Evolutionary conservation across 1,140 invertebrate species (phyloP).

Genomic region (Linepithema humile): DNA sequence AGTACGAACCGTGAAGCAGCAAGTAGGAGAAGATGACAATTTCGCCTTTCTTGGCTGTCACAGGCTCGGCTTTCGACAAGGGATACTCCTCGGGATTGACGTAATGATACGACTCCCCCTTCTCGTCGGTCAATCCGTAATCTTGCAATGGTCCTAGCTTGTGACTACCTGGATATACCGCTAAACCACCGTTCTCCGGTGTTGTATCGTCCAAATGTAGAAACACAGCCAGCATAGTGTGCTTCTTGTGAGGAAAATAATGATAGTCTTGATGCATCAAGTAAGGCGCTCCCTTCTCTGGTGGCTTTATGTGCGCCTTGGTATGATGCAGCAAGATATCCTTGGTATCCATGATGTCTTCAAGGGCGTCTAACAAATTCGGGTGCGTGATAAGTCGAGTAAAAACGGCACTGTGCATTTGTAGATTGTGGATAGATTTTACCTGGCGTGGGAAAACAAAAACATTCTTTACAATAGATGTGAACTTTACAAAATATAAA

Average conservation of each 20-base stretch:
- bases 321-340: conserved; percentile 87
- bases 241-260: conserved; percentile 87
- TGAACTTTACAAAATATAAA: background rate
- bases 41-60: conserved; percentile 85
- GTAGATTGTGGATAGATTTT: conserved; percentile 86
- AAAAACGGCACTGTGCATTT: conserved; percentile 86
- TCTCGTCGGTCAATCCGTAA: conserved; percentile 78
- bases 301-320: conserved; percentile 87
- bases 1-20: conserved; percentile 86
- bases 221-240: conserved; percentile 87
- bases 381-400: conserved; percentile 84
- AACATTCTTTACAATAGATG: background rate
- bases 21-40: conserved; percentile 87
- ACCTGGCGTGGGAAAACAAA: conserved; percentile 76
- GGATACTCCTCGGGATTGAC: conserved; percentile 86
- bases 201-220: conserved; percentile 86
- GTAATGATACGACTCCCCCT: conserved; percentile 84
- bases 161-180: conserved; percentile 87
- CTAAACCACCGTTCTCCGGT: conserved; percentile 87
- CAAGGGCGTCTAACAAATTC: conserved; percentile 85
- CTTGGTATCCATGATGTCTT: conserved; percentile 85
- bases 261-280: conserved; percentile 88
- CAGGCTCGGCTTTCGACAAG: conserved; percentile 84
- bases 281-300: conserved; percentile 87
- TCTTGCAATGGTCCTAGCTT: conserved; percentile 86